phyloP scores from a whole-genome alignment of 1,140 invertebrate genomes.

The Tetramorium alpestre region DNA sequence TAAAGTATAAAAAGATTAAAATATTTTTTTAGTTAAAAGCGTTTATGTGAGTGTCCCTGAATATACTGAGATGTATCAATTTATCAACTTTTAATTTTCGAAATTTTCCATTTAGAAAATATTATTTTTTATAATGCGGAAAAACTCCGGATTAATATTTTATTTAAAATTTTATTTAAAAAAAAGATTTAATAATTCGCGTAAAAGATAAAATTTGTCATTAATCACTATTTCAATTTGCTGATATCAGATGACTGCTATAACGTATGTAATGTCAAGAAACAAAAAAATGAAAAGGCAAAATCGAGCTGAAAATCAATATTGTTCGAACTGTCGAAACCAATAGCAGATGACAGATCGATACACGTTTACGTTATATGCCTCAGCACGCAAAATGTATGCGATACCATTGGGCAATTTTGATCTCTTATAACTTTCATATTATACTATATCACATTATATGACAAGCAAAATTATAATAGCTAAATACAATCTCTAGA shows the following conservation, averaged over 20 bases:
- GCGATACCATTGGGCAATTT: not conserved
- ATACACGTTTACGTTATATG: not conserved
- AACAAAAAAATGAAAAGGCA: not conserved
- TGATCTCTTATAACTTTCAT: not conserved
- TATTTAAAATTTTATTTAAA: not conserved
- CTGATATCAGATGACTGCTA: not conserved
- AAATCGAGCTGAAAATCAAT: conserved; percentile 8
- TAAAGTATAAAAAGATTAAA: not conserved
- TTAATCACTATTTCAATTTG: not conserved
- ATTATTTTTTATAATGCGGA: not conserved
- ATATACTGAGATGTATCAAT: not conserved
- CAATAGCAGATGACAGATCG: not conserved
- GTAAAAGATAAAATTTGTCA: not conserved
- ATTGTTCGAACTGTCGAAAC: conserved; percentile 3
- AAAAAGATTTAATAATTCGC: not conserved
- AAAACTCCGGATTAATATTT: not conserved
- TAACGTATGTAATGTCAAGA: not conserved
- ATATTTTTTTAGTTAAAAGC: not conserved
- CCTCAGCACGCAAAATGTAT: not conserved
- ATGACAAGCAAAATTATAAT: no score
- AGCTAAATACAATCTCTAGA: no score
- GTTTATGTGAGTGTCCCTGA: not conserved
- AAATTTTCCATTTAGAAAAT: not conserved
- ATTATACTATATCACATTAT: no score
- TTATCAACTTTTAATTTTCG: not conserved